Percentiles rank a stretch among this genome's conserved stretches.
phyloP scores from a whole-genome alignment of 2,113 vertebrate genomes.

The Neogale vison region DNA sequence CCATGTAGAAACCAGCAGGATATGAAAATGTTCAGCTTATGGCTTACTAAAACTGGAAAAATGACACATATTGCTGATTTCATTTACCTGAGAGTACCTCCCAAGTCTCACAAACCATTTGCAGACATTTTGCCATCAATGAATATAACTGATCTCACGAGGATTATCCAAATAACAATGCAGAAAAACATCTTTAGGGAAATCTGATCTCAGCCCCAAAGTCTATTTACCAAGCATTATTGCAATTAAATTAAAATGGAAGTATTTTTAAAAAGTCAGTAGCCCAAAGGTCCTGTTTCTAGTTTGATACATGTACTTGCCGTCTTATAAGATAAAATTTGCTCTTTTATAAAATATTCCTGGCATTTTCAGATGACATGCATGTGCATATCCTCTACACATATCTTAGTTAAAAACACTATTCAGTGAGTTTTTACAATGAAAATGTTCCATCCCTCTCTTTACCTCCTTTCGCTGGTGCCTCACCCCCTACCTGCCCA shows the following conservation, averaged over 20 bases:
- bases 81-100: conserved; percentile 63
- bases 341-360: conserved; percentile 23
- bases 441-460: neutral
- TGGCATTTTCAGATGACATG: neutral
- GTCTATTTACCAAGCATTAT: conserved; percentile 44
- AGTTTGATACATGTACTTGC: neutral
- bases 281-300: neutral
- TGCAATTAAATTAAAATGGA: conserved; percentile 40
- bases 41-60: conserved; percentile 74
- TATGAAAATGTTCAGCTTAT: conserved; percentile 72
- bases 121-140: conserved; percentile 69
- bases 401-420: neutral
- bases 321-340: neutral
- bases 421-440: neutral
- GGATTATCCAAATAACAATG: conserved; percentile 63
- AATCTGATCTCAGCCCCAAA: conserved; percentile 69
- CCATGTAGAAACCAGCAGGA: conserved; percentile 74
- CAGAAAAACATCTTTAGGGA: conserved; percentile 62
- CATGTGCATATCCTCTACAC: neutral
- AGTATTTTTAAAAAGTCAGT: neutral
- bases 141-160: conserved; percentile 70
- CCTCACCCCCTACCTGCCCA: neutral
- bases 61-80: conserved; percentile 72
- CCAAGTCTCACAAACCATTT: conserved; percentile 68
- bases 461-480: neutral